Conservation (phyloP, 1,140 invertebrate species). For the Teleopsis dalmanni region DNA sequence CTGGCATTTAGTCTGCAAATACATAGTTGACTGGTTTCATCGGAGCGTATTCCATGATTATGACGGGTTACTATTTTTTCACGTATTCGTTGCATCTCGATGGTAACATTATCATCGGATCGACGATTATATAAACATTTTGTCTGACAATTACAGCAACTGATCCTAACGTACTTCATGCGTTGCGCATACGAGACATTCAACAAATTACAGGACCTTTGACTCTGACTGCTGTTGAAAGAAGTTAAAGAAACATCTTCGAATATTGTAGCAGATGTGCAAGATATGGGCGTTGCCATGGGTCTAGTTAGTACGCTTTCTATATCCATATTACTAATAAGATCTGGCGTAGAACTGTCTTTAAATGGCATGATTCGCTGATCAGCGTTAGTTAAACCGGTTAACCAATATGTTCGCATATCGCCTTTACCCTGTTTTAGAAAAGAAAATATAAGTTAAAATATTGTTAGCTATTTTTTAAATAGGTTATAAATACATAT, state of each 20-base stretch:
- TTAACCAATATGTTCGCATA: conserved; percentile 78
- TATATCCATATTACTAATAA: conserved; percentile 34
- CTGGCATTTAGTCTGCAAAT: conserved; percentile 30
- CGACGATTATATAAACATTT: conserved; percentile 33
- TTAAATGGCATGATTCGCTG: no score
- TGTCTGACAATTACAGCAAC: conserved; percentile 31
- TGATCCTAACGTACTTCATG: conserved; percentile 9
- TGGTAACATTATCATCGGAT: conserved; percentile 34
- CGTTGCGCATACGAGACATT: not conserved
- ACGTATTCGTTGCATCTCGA: conserved; percentile 7
- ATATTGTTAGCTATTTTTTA: no score
- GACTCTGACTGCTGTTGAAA: no score
- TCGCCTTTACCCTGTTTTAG: conserved; percentile 85
- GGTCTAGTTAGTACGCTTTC: conserved; percentile 2
- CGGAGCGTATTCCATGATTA: not conserved
- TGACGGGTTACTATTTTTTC: not conserved
- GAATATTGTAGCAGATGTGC: not conserved
- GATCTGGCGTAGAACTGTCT: conserved; percentile 28
- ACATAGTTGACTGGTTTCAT: conserved; percentile 27
- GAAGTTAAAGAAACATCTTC: no score
- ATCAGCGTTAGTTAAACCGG: conserved; percentile 33
- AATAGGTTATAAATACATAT: no score
- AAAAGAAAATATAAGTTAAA: no score
- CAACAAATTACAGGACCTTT: not conserved
- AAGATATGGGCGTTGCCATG: not conserved